These are phyloP conservation scores for Otus sunia DNA, from an alignment of 2,113 vertebrate species.

Conservation along the genomic window DNA sequence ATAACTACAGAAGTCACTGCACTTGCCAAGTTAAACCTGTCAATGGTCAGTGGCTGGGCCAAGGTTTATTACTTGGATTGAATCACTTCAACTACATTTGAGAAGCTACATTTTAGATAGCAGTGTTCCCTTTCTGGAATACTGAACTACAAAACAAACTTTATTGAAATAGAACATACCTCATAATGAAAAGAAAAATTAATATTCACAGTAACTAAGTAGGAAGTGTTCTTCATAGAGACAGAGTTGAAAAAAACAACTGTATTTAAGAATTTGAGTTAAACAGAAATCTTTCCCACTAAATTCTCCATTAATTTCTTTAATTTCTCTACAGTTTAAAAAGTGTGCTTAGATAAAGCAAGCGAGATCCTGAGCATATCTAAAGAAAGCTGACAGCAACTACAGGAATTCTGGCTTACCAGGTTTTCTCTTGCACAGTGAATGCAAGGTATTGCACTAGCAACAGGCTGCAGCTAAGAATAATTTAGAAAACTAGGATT, in stretches of 20 bases:
- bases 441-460: background rate
- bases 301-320: background rate
- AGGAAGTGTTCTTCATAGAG: background rate
- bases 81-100: background rate
- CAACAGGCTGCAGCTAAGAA: background rate
- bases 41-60: background rate
- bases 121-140: background rate
- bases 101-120: background rate
- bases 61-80: background rate
- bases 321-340: background rate
- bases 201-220: background rate
- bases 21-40: background rate
- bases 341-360: background rate
- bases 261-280: background rate
- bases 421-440: background rate
- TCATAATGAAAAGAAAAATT: background rate
- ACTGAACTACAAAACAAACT: background rate
- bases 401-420: background rate
- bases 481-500: background rate
- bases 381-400: background rate
- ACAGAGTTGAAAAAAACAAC: background rate
- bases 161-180: background rate
- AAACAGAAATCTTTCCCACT: background rate
- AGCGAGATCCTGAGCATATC: background rate
- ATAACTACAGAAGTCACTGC: background rate